Base-by-base conservation (phyloP, 2,888 invertebrate genomes). In the Ditula angustiorana region DNA sequence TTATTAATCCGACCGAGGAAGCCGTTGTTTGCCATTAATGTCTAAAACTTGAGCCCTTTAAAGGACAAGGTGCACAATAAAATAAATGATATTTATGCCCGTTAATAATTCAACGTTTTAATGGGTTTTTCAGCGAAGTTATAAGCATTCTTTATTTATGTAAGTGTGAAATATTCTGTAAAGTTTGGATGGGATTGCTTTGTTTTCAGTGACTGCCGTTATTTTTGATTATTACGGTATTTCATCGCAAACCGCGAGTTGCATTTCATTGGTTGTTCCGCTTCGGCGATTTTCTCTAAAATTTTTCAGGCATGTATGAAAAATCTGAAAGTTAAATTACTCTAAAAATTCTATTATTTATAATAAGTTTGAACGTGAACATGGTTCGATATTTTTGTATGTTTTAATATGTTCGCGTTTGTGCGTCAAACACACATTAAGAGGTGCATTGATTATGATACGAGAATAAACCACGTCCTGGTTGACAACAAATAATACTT, bases 1-100 rank as follows among this genome's bases (percentile, higher is more conserved):
- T 88, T 87, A 90, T 89, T 91, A 90, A 92, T 91, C 91, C 88
- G 74, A 80, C 82, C 83, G 85, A 79, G 82, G 81, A 83, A 84
- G 84, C 76, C 80, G 80, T 73, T 78, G 79, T 79, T 76, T 71
- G 80, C 89, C 83, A 88, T 90, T 88, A 91, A 89, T 89, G 90
- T 88, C 83, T 73, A 76, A 81, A 90, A 89, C 80, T 91, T 88
- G 71, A 61, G 76, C 81, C 81, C 80, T 79, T 82, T 82, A 76
- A 80, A 80, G 78, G 80, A 82, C 84, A 89, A 90, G 91, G 91
- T 90, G 89, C 80, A 78, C 84, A 83, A 82, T 87, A 84, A 84
- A 83, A 85, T 85, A 84, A 85, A 81, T 77, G 81, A 82, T 88
- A 88, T 90, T 90, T 90, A 90, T 87, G 82, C 80, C 53, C 71